A percentile compares a stretch with the other conserved stretches of the same genome.
Evolutionary conservation across 2,113 vertebrate species (phyloP).

Genomic region (Lophius piscatorius): DNA sequence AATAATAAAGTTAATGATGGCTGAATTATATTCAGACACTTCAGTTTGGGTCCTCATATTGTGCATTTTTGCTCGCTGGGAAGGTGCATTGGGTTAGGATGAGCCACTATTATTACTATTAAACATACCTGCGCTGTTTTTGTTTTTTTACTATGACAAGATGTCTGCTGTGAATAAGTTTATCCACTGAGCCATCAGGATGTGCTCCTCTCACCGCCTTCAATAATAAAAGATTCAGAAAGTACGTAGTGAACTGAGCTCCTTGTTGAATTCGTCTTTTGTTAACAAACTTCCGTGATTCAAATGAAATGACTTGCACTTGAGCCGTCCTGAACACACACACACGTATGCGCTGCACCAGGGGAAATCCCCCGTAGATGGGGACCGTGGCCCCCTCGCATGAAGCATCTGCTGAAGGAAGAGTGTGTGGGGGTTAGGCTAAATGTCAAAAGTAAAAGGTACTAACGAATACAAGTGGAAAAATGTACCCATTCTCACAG

Average conservation of each 20-base stretch:
- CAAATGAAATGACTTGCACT: constrained; percentile 52
- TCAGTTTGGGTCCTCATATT: constrained; percentile 1
- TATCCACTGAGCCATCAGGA: constrained; percentile 25
- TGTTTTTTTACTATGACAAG: constrained; percentile 12
- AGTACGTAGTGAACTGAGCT: constrained; percentile 28
- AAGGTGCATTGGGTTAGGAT: background rate
- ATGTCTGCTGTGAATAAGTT: constrained; percentile 7
- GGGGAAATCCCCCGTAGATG: constrained; percentile 62
- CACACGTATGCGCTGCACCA: constrained; percentile 28
- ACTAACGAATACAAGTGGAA: constrained; percentile 55
- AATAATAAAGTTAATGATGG: background rate
- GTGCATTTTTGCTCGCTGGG: background rate
- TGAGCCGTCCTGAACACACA: constrained; percentile 33
- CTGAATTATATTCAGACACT: constrained; percentile 1
- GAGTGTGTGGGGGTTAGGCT: constrained; percentile 70
- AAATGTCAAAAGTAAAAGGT: constrained; percentile 78
- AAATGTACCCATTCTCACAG: constrained; percentile 67
- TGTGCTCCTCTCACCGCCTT: constrained; percentile 39
- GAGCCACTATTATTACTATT: background rate
- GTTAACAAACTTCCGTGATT: constrained; percentile 68
- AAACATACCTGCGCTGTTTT: constrained; percentile 25
- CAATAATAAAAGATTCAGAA: constrained; percentile 49
- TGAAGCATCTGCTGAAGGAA: constrained; percentile 59
- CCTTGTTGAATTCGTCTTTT: constrained; percentile 58
- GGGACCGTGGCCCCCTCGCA: constrained; percentile 57